Evolutionary conservation across 2,888 invertebrate species (phyloP).

Genomic region (Sceliomorpha sp.): DNA sequence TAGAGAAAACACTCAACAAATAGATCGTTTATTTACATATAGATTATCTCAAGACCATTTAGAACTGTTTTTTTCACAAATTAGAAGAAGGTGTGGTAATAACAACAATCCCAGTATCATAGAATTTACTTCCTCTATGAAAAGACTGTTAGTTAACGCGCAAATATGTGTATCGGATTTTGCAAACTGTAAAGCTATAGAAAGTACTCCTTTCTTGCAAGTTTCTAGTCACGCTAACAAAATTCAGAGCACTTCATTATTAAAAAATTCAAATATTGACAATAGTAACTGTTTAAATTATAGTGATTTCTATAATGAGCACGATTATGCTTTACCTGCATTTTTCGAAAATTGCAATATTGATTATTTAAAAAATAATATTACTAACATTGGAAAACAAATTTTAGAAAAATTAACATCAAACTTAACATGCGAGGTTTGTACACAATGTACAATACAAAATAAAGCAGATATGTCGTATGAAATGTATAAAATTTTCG

Average conservation of each 20-base stretch:
- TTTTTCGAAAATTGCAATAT: too few relatives aligned
- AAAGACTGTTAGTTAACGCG: slow-evolving; percentile 7
- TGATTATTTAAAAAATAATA: too few relatives aligned
- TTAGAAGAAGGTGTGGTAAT: slow-evolving; percentile 7
- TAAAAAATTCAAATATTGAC: too few relatives aligned
- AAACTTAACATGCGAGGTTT: slow-evolving; percentile 1
- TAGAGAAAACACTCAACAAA: neutral
- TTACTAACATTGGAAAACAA: too few relatives aligned
- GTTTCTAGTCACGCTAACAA: neutral
- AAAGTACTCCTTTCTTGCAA: neutral
- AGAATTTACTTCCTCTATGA: slow-evolving; percentile 3
- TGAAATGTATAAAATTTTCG: slow-evolving; percentile 2
- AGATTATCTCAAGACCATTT: slow-evolving; percentile 49
- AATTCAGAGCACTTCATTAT: neutral
- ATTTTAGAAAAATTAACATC: neutral
- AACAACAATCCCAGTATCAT: slow-evolving; percentile 8
- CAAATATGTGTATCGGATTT: neutral
- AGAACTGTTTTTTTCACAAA: slow-evolving; percentile 2
- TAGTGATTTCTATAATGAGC: too few relatives aligned
- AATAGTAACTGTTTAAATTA: too few relatives aligned
- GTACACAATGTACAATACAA: slow-evolving; percentile 3
- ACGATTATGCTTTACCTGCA: too few relatives aligned
- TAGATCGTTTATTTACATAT: slow-evolving; percentile 37
- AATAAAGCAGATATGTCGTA: neutral
- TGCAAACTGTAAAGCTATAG: slow-evolving; percentile 3